A percentile compares a stretch with the other conserved stretches of the same genome.
Conservation (phyloP, 2,797 vertebrate genomes). For the Coranthus polyacanthus region DNA sequence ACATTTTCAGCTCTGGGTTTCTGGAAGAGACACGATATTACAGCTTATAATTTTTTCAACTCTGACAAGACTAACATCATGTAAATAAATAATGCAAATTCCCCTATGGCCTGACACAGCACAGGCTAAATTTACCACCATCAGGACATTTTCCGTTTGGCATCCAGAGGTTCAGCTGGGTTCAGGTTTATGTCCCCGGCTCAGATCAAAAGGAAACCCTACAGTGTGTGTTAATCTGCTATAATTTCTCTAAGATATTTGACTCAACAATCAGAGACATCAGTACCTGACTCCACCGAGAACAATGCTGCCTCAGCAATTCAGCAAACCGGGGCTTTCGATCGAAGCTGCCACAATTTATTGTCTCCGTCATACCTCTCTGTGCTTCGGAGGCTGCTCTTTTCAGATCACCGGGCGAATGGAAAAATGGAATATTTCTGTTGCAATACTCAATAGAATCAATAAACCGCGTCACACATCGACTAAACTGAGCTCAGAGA, state of each 20-base stretch:
- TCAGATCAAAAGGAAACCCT: slow-evolving; percentile 45
- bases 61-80: slow-evolving; percentile 33
- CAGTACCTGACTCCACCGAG: slow-evolving; percentile 45
- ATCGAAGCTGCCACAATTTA: slow-evolving; percentile 62
- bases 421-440: slow-evolving; percentile 57
- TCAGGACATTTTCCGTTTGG: slow-evolving; percentile 10
- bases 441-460: slow-evolving; percentile 46
- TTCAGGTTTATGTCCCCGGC: slow-evolving; percentile 29
- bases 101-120: slow-evolving; percentile 30
- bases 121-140: slow-evolving; percentile 37
- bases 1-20: not conserved
- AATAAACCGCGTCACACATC: slow-evolving; percentile 37
- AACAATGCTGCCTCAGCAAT: slow-evolving; percentile 69
- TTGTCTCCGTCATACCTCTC: slow-evolving; percentile 57
- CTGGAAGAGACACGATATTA: slow-evolving; percentile 9
- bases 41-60: slow-evolving; percentile 24
- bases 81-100: slow-evolving; percentile 52
- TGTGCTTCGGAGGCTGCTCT: slow-evolving; percentile 17
- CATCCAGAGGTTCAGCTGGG: not conserved
- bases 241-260: slow-evolving; percentile 57
- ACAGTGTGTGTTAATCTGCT: slow-evolving; percentile 47
- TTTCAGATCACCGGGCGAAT: slow-evolving; percentile 37
- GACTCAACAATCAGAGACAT: slow-evolving; percentile 55
- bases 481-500: slow-evolving; percentile 34
- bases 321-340: slow-evolving; percentile 34